A percentile compares a stretch with the other conserved stretches of the same genome.
These are phyloP conservation scores for Acanthurus tractus DNA, from an alignment of 2,797 vertebrate species.

Conservation along the genomic window DNA sequence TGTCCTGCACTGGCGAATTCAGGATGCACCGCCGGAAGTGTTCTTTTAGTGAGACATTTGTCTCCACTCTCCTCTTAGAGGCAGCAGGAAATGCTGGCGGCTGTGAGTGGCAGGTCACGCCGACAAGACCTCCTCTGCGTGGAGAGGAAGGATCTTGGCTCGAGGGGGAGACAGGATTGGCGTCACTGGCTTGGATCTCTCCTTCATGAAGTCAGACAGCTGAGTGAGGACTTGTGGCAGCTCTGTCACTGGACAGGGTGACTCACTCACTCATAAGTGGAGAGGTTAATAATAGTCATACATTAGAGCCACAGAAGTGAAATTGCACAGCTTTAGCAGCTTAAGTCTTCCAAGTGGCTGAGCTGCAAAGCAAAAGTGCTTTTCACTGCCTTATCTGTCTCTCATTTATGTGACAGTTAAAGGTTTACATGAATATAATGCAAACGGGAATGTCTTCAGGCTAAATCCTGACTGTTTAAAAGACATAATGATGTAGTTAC, in stretches of 20 bases:
- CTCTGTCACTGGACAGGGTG: slow-evolving; percentile 74
- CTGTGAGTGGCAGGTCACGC: slow-evolving; percentile 69
- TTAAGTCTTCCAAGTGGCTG: slow-evolving; percentile 39
- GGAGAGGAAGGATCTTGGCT: slow-evolving; percentile 69
- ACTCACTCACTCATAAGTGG: slow-evolving; percentile 80
- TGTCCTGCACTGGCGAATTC: slow-evolving; percentile 32
- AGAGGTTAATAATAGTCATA: slow-evolving; percentile 80
- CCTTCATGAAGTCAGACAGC: slow-evolving; percentile 74
- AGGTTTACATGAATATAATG: slow-evolving; percentile 13
- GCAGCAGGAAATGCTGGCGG: slow-evolving; percentile 61
- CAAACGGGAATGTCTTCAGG: slow-evolving; percentile 16
- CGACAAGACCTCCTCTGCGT: slow-evolving; percentile 54
- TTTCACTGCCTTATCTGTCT: slow-evolving; percentile 5
- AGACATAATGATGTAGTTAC: slow-evolving; percentile 7
- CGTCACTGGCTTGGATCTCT: slow-evolving; percentile 77
- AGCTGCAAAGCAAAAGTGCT: slow-evolving; percentile 18
- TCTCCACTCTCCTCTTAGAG: slow-evolving; percentile 20
- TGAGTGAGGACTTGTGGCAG: slow-evolving; percentile 77
- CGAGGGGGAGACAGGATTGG: slow-evolving; percentile 65
- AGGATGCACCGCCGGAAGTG: slow-evolving; percentile 23
- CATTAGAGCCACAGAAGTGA: slow-evolving; percentile 67
- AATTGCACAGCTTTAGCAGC: slow-evolving; percentile 62
- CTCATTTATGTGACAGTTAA: slow-evolving; percentile 29
- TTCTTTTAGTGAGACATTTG: slow-evolving; percentile 18
- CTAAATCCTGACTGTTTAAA: slow-evolving; percentile 12